Percentiles rank a stretch among this genome's conserved stretches.
These are phyloP conservation scores for Chromis chromis DNA, from an alignment of 2,797 vertebrate genomes.

Conservation along the genomic window DNA sequence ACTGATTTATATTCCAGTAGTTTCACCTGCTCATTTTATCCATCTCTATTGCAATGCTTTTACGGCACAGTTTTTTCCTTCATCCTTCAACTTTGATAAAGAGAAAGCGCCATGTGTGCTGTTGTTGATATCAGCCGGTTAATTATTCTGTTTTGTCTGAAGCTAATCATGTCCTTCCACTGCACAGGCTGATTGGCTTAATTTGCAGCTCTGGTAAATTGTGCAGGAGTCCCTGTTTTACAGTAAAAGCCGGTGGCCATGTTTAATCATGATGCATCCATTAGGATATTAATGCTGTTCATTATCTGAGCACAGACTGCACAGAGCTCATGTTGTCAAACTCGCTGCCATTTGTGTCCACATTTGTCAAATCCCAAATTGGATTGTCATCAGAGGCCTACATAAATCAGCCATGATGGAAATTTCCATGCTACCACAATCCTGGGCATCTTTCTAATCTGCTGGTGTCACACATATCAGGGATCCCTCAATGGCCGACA, in stretches of 20 bases:
- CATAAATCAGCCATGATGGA: constrained; percentile 67
- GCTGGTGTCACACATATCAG: constrained; percentile 6
- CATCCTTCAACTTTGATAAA: background rate
- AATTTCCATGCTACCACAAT: constrained; percentile 25
- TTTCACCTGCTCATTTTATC: background rate
- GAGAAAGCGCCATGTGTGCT: constrained; percentile 15
- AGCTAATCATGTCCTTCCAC: constrained; percentile 42
- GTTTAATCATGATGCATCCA: constrained; percentile 55
- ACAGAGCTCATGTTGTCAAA: constrained; percentile 35
- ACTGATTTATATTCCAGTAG: background rate
- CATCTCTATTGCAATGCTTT: background rate
- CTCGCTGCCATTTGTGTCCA: constrained; percentile 24
- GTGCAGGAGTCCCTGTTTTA: constrained; percentile 49
- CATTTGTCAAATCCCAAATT: constrained; percentile 57
- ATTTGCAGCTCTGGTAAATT: constrained; percentile 47
- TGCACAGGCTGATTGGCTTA: constrained; percentile 45
- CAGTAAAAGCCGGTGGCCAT: constrained; percentile 30
- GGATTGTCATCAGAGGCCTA: constrained; percentile 51
- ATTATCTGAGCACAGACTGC: constrained; percentile 51
- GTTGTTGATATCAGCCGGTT: constrained; percentile 30
- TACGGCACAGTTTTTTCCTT: background rate
- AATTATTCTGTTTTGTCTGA: constrained; percentile 45
- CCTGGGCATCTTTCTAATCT: constrained; percentile 24
- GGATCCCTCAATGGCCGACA: constrained; percentile 2
- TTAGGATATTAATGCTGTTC: constrained; percentile 61